Evolutionary conservation across 2,113 vertebrate species (phyloP).

Genomic region (Syrrhaptes paradoxus): DNA sequence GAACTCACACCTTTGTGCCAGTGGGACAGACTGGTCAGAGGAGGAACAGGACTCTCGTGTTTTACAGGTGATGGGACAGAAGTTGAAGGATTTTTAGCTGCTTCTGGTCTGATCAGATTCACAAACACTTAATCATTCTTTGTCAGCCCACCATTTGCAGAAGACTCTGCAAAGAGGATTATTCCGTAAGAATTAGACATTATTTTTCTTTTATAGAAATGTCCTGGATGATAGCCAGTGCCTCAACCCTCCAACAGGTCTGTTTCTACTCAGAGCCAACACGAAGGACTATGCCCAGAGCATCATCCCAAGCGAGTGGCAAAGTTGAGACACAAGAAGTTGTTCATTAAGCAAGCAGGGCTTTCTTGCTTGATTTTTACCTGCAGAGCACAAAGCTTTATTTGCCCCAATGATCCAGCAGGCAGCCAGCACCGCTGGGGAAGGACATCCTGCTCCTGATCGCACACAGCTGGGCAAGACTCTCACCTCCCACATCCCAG

Average conservation of each 20-base stretch:
- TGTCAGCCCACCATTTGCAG: background rate
- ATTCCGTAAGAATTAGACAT: background rate
- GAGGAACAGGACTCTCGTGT: background rate
- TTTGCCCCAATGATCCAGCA: background rate
- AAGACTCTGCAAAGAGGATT: background rate
- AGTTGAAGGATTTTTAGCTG: background rate
- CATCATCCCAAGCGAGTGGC: rapidly evolving
- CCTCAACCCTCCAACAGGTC: background rate
- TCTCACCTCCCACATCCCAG: background rate
- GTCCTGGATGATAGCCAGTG: background rate
- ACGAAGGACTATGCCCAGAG: background rate
- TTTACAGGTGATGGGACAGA: background rate
- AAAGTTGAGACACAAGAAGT: background rate
- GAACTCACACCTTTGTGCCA: background rate
- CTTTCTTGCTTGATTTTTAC: background rate
- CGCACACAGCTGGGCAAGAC: background rate
- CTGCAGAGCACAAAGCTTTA: background rate
- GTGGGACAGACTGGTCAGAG: background rate
- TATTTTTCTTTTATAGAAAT: background rate
- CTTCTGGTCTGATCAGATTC: background rate
- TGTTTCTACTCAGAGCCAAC: background rate
- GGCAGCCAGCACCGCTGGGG: background rate
- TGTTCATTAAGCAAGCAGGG: background rate
- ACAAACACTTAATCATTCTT: background rate
- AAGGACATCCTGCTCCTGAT: background rate